Conservation (phyloP, 2,888 invertebrate genomes). For the Cyclophora albipunctata region DNA sequence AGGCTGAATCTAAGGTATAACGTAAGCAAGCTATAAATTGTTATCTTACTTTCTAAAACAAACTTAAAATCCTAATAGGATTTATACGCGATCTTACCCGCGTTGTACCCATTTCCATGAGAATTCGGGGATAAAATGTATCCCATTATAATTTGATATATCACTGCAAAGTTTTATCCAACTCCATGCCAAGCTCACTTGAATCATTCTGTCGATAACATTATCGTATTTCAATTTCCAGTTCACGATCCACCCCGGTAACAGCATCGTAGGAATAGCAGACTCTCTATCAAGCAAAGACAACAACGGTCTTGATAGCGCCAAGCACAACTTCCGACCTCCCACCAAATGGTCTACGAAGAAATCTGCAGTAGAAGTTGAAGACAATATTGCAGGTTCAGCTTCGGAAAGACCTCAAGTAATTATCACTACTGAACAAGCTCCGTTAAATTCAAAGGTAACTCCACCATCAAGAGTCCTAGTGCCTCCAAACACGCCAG, state of each 20-base stretch:
- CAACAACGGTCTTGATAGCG: conserved; percentile 56
- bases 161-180: not conserved
- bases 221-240: conserved; percentile 29
- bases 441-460: conserved; percentile 15
- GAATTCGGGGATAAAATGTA: too few species aligned
- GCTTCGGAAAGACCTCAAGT: conserved; percentile 34
- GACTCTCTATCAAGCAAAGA: conserved; percentile 55
- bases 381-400: conserved; percentile 32
- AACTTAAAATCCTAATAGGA: too few species aligned
- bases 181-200: not conserved
- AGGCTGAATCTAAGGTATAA: conserved; percentile 54
- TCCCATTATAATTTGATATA: not conserved
- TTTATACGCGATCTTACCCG: too few species aligned
- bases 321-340: conserved; percentile 64
- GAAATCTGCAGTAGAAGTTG: conserved; percentile 17
- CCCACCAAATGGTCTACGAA: conserved; percentile 75
- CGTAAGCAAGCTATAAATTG: too few species aligned
- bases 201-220: not conserved
- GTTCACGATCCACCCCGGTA: conserved; percentile 56
- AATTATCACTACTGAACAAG: not conserved
- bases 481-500: conserved; percentile 38
- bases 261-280: conserved; percentile 56
- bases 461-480: conserved; percentile 41
- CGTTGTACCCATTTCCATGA: too few species aligned
- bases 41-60: too few species aligned